Evolutionary conservation across 2,888 invertebrate genomes (phyloP).

Genomic region (Meta bourneti): DNA sequence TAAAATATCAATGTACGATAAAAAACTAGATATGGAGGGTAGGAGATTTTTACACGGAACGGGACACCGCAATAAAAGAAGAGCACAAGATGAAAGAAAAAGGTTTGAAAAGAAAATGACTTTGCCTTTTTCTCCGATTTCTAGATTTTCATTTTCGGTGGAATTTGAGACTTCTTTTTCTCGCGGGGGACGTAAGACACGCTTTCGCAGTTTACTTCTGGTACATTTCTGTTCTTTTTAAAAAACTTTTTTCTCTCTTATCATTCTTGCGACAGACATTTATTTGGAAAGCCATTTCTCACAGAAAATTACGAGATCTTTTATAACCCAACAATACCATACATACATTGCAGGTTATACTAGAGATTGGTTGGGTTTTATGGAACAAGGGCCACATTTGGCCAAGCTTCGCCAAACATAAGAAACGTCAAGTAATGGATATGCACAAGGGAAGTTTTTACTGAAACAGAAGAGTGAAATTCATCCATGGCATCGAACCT

Average conservation of each 20-base stretch:
- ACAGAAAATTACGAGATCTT: background rate
- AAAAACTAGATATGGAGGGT: background rate
- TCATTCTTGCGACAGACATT: background rate
- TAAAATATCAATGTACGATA: conserved; percentile 4
- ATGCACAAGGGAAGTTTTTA: too few relatives aligned
- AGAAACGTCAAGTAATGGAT: too few relatives aligned
- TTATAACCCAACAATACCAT: background rate
- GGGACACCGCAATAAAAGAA: conserved; percentile 33
- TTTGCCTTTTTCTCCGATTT: conserved; percentile 11
- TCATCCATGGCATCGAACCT: too few relatives aligned
- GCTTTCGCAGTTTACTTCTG: background rate
- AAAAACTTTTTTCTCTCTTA: background rate
- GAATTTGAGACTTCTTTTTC: conserved; percentile 3
- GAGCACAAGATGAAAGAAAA: background rate
- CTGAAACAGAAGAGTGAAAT: too few relatives aligned
- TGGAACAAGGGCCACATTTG: too few relatives aligned
- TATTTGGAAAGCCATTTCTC: background rate
- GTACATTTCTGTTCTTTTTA: background rate
- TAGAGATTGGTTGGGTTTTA: too few relatives aligned
- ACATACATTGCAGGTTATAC: too few relatives aligned
- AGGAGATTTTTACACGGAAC: background rate
- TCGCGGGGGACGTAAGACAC: too few relatives aligned
- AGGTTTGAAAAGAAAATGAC: conserved; percentile 23
- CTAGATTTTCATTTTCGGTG: conserved; percentile 6
- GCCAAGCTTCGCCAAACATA: too few relatives aligned